Conservation (phyloP, 2,113 vertebrate genomes). For the Oreochromis spilurus region DNA sequence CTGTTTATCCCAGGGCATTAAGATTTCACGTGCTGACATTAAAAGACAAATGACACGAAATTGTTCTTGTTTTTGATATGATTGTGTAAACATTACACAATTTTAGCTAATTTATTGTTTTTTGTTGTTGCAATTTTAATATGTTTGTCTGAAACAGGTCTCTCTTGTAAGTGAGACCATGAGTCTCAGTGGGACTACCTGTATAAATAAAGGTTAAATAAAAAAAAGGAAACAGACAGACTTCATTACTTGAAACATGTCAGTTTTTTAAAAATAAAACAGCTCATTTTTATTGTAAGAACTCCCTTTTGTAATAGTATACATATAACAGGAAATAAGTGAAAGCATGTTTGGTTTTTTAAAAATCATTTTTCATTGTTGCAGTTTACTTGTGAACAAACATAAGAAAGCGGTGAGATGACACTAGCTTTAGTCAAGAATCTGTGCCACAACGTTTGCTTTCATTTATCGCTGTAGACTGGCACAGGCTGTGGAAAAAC, state of each 20-base stretch:
- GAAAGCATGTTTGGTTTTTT: neutral
- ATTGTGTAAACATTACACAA: neutral
- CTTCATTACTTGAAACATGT: neutral
- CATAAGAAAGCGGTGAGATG: neutral
- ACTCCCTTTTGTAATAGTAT: neutral
- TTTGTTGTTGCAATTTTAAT: neutral
- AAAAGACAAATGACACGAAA: neutral
- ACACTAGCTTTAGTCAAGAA: too few relatives aligned
- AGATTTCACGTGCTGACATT: neutral
- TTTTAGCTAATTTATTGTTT: neutral
- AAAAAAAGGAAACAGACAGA: neutral
- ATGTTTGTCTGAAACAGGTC: neutral
- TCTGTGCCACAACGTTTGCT: neutral
- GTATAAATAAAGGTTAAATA: neutral
- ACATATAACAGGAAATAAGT: neutral
- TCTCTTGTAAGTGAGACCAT: neutral
- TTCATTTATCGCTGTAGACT: neutral
- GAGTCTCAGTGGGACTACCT: neutral
- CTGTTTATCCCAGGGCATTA: accelerated
- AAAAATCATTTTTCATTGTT: neutral
- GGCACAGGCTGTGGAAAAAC: neutral
- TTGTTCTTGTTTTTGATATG: neutral
- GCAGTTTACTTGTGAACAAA: neutral
- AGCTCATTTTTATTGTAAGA: neutral
- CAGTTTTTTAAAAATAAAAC: neutral